These are phyloP conservation scores for Thryonomys swinderianus DNA, from an alignment of 2,113 vertebrate species.

Conservation along the genomic window DNA sequence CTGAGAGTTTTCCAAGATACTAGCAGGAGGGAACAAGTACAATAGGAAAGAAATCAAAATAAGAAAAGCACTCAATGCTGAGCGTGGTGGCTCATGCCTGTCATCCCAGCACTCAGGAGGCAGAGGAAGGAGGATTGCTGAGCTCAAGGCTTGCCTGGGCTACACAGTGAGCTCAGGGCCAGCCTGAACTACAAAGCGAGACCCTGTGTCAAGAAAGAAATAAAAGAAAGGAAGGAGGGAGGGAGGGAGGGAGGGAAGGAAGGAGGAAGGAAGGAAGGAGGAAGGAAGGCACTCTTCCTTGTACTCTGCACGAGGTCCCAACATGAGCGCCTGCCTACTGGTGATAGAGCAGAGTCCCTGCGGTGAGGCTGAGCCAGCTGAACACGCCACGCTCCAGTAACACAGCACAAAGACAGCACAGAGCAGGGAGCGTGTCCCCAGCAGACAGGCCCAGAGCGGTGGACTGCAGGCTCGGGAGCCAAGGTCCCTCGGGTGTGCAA, in stretches of 20 bases:
- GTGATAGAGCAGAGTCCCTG: fast-evolving
- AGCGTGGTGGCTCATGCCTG: no score
- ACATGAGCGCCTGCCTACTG: no score
- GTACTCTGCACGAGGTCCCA: background rate
- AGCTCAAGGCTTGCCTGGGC: no score
- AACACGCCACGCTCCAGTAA: background rate
- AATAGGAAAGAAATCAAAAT: background rate
- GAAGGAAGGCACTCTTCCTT: background rate
- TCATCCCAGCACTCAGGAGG: no score
- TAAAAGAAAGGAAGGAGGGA: no score
- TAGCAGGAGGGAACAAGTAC: background rate
- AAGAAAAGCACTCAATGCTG: background rate
- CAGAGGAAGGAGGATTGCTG: no score
- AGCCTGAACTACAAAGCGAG: no score
- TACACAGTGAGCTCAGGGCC: no score
- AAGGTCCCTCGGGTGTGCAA: background rate
- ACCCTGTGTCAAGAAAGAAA: no score
- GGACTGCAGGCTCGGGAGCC: background rate
- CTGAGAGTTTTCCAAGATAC: background rate
- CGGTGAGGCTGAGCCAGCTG: background rate
- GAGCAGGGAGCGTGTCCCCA: background rate
- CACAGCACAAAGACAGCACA: background rate
- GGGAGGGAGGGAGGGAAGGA: no score
- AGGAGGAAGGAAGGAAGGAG: no score
- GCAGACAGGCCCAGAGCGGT: background rate